Conservation (phyloP, 2,888 invertebrate genomes). For the Trisateles emortualis region DNA sequence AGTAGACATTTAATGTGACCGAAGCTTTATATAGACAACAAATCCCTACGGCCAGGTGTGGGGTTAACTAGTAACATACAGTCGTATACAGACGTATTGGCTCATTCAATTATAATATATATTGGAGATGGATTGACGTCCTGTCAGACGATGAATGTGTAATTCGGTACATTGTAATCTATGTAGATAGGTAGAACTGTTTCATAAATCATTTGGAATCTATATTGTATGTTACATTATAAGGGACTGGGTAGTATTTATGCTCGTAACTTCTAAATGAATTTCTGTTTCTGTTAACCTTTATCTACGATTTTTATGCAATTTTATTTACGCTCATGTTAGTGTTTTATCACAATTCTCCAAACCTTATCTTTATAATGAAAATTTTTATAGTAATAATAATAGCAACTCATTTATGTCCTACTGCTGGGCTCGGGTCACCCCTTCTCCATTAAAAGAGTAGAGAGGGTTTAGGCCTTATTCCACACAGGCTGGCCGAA, state of each 20-base stretch:
- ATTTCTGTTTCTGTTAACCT: no score
- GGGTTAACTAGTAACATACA: background rate
- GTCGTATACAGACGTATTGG: constrained; percentile 14
- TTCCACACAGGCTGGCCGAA: no score
- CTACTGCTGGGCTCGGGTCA: no score
- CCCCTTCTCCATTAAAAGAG: no score
- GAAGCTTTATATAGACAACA: background rate
- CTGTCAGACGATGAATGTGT: constrained; percentile 19
- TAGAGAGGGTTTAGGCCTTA: no score
- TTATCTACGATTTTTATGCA: no score
- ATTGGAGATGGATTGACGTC: constrained; percentile 25
- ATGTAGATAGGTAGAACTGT: background rate
- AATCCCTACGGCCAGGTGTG: background rate
- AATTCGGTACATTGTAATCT: constrained; percentile 15
- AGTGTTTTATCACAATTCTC: no score
- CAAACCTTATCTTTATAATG: no score
- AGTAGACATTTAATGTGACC: no score
- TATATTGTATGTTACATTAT: background rate
- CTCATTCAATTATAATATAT: constrained; percentile 33
- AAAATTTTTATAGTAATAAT: no score
- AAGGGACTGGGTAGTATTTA: constrained; percentile 2
- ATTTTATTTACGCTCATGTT: no score
- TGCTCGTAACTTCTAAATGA: background rate
- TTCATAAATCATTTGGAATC: constrained; percentile 4
- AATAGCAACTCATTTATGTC: no score